phyloP scores from a whole-genome alignment of 1,140 invertebrate genomes.

The Ruditapes philippinarum region DNA sequence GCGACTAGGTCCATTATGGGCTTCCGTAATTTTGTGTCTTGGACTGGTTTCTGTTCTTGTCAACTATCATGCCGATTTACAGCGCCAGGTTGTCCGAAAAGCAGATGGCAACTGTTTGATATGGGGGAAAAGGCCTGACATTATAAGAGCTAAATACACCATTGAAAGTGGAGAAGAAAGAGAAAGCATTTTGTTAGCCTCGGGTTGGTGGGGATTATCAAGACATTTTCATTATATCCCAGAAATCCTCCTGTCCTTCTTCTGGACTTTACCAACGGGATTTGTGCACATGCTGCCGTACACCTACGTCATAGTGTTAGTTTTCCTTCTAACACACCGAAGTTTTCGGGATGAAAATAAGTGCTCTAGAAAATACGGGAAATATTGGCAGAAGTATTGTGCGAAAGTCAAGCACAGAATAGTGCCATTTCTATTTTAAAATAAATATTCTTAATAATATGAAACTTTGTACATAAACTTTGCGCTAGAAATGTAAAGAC shows the following conservation, averaged over 20 bases:
- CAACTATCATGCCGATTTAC: constrained; percentile 88
- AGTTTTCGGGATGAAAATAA: constrained; percentile 89
- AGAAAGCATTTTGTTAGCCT: constrained; percentile 87
- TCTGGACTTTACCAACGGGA: constrained; percentile 88
- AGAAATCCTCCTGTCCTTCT: constrained; percentile 88
- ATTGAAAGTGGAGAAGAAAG: constrained; percentile 82
- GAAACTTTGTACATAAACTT: no score
- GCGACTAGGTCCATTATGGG: constrained; percentile 76
- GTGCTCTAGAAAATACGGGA: constrained; percentile 89
- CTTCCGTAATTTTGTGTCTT: constrained; percentile 84
- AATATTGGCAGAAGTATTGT: constrained; percentile 89
- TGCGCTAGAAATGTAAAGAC: no score
- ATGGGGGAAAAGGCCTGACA: no score
- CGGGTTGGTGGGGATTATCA: constrained; percentile 89
- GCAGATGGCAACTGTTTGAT: no score
- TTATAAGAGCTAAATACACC: no score
- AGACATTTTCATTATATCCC: constrained; percentile 90
- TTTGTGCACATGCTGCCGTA: constrained; percentile 88
- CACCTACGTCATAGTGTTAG: constrained; percentile 88
- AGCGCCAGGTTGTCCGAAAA: no score
- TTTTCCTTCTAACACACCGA: constrained; percentile 88
- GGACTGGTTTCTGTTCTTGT: constrained; percentile 87
- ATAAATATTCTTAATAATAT: no score
- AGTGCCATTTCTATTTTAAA: constrained; percentile 85
- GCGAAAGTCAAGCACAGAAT: constrained; percentile 88